Conservation (phyloP, 2,888 invertebrate species). For the Deilephila elpenor region DNA sequence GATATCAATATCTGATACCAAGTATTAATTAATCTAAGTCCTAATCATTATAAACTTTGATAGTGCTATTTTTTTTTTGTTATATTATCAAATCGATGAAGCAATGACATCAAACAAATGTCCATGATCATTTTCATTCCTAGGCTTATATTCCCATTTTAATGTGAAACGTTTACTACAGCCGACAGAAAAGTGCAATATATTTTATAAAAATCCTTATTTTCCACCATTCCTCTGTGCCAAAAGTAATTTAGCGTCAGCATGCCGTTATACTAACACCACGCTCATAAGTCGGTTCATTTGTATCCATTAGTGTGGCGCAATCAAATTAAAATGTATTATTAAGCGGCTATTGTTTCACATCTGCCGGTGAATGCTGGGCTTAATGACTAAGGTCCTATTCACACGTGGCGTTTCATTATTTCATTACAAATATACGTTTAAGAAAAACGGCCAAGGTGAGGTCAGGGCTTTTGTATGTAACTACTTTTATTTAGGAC, state of each 20-base stretch:
- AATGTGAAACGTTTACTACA: no score
- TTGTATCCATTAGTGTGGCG: slow-evolving; percentile 16
- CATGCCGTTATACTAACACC: background rate
- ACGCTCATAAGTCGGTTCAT: slow-evolving; percentile 6
- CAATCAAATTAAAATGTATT: slow-evolving; percentile 25
- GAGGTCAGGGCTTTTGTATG: background rate
- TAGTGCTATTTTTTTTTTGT: no score
- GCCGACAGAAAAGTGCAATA: background rate
- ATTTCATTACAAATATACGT: background rate
- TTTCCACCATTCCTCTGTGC: background rate
- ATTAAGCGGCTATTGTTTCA: slow-evolving; percentile 21
- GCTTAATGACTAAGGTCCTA: slow-evolving; percentile 14
- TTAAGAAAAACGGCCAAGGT: background rate
- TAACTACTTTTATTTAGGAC: background rate
- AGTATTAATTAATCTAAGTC: no score
- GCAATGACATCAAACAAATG: no score
- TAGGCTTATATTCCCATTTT: no score
- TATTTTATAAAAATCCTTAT: background rate
- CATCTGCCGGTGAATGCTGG: slow-evolving; percentile 4
- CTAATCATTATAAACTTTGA: no score
- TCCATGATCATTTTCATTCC: no score
- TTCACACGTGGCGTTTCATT: slow-evolving; percentile 13
- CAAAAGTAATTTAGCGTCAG: background rate
- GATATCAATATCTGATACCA: no score
- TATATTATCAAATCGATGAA: no score